Base-by-base conservation (phyloP, 2,888 invertebrate genomes). In the Xanthia togata region DNA sequence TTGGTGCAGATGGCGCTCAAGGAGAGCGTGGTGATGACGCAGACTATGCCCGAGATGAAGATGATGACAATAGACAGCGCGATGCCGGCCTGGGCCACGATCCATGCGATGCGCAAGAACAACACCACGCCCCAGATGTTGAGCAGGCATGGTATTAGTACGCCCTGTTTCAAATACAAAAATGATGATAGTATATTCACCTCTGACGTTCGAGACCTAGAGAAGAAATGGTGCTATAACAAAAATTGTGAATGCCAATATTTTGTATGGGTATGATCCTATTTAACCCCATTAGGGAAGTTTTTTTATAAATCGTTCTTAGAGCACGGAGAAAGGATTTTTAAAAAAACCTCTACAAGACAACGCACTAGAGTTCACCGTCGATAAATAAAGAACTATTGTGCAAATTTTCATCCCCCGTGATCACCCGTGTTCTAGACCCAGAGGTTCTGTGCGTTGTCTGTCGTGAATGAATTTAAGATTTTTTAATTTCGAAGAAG, bases 111-210 rank as follows among this genome's bases (percentile, higher is more conserved):
- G 70, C 99, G 98, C 86, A 99, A 97, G 95, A 99, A 99, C 86
- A 99, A 97, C 99, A 99, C 99, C 85, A 99, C 99, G 74, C 99
- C 99, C 98, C 99, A 99, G 91, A 99, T 99, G 95, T 99, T 99
- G 90, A 99, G 98, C 65, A 99, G 97, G 92, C 99, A 99, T 92
- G 98, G 98, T 95, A 98, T 98, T 82, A 98, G 96, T 14, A 98
- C 98, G 12, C 98, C 99, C 93, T 98, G 97, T 8, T 67, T 6
- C 31, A 62, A 62, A 62, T 38, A 38, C 8, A 63, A 38, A 38
- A 63, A 63, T 23, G 23, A 23, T 20, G 20, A 50, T 11, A 11
- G 23, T 9, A 50, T 8, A 23, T 23, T 50, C 23, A 23, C n/a
- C n/a, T 55, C 12, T 62, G 62, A 23, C 35, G 23, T 38, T 23